Evolutionary conservation across 2,888 invertebrate species (phyloP).

Genomic region (Lithodes maja): DNA sequence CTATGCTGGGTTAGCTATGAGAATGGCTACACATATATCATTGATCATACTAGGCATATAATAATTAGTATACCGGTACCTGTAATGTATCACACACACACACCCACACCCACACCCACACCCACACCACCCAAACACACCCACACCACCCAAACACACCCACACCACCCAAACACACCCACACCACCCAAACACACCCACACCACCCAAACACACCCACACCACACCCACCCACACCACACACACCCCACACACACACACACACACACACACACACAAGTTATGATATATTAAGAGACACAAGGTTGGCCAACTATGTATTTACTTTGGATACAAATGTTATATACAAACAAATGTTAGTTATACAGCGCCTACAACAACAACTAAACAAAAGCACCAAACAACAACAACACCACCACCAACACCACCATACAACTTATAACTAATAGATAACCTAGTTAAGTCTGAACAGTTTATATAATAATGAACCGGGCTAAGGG

Average conservation of each 20-base stretch:
- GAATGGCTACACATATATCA: no score
- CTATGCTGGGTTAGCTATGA: no score
- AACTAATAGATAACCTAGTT: no score
- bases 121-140: neutral
- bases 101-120: neutral
- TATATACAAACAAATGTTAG: slow-evolving; percentile 66
- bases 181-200: neutral
- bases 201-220: neutral
- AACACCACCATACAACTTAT: no score
- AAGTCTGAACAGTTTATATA: no score
- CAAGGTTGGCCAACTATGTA: slow-evolving; percentile 67
- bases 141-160: neutral
- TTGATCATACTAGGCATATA: no score
- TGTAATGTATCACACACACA: neutral
- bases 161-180: neutral
- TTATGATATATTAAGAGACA: neutral
- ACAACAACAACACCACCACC: no score
- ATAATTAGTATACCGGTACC: no score
- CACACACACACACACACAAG: neutral
- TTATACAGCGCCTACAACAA: slow-evolving; percentile 47
- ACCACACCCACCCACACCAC: neutral
- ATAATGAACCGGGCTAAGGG: no score
- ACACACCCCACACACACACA: neutral
- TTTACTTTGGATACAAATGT: slow-evolving; percentile 62
- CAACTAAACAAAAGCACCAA: no score